Evolutionary conservation across 1,140 invertebrate species (phyloP), one percentile per base, ranked within the genome.

Genomic region (Saccostrea glomerata): DNA sequence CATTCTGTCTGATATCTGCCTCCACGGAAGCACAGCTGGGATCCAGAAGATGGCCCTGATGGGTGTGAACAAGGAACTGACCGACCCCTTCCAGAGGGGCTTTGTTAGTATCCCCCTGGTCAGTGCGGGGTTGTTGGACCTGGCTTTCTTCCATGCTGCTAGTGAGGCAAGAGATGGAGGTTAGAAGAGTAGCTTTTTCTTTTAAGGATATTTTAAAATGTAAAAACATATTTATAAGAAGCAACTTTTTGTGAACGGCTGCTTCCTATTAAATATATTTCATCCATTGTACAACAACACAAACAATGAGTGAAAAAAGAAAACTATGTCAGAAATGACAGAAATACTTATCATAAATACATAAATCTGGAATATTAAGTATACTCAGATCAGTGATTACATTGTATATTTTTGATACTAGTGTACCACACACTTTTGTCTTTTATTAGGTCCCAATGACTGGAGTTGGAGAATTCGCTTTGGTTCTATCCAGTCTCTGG

Each of bases 401-500:
- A 36, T 36, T 36, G 2, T 36, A 36, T 36, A 36, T 36, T 36
- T 30, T 36, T 25, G 17, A 47, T 12, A 36, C 2, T 9, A 17
- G 9, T 25, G 15, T 20, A 30, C 25, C 20, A 36, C 20, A 82
- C 13, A 40, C 0, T 12, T 66, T n/a, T 60, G 84, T 66, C 30
- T 55, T 12, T 82, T 85, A 17, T 7, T 77, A 94, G 93, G 93
- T 85, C 89, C 91, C 6, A 94, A 94, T 88, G 94, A 95, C 73
- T 94, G 93, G 94, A 94, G 93, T 85, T 95, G 95, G 95, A 89
- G 93, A 77, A 92, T 95, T 55, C 90, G 95, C 11, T 95, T 94
- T 90, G 92, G 92, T 77, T 94, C 94, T 55, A 92, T 95, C n/a
- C 94, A 94, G 84, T 91, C 92, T 17, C 89, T 95, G 73, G 93